Base-by-base conservation (phyloP, 2,113 vertebrate genomes). In the Eupsittula cactorum region DNA sequence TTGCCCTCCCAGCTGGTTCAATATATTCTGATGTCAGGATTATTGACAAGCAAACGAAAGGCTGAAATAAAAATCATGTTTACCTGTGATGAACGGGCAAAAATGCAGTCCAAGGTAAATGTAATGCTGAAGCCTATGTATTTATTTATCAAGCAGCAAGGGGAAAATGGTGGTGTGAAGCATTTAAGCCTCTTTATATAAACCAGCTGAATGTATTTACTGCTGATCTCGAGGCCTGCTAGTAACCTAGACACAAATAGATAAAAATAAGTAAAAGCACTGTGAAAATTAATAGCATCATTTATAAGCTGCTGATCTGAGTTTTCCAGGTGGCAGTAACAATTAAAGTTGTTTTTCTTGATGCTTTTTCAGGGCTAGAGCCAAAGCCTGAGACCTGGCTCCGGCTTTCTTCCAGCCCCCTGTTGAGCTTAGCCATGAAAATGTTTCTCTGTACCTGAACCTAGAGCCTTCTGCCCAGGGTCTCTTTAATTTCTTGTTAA, bases 21-120 rank as follows among this genome's bases (percentile, higher is more conserved):
- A 92, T 94, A 70, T 80, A 82, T 93, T 95, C 86, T 88, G 69
- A 93, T 95, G 93, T 77, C 94, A 94, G 21, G 75, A 53, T 70
- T 84, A 96, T 88, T 86, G 95, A 97, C 94, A 89, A 88, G 77
- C 53, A 97, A 90, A 90, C 63, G 35, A 77, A 80, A 63, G 50
- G 35, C 57, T 91, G 78, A 89, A 90, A 95, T 91, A 85, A 94
- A 94, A 89, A 90, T 95, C n/a, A 41, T 46, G 62, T 90, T 86
- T 74, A 71, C 68, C 73, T 69, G 53, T 79, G 70, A 96, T 84
- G 90, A 95, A 89, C 65, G 79, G 90, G 86, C 83, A 88, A 86
- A 95, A 92, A 76, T 15, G 23, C 69, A 89, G 65, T 82, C 86
- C 91, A 80, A 94, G 79, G 86, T 74, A 92, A 95, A 90, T 7